These are phyloP conservation scores for Entomyzon cyanotis DNA, from an alignment of 2,113 vertebrate genomes.

Conservation along the genomic window DNA sequence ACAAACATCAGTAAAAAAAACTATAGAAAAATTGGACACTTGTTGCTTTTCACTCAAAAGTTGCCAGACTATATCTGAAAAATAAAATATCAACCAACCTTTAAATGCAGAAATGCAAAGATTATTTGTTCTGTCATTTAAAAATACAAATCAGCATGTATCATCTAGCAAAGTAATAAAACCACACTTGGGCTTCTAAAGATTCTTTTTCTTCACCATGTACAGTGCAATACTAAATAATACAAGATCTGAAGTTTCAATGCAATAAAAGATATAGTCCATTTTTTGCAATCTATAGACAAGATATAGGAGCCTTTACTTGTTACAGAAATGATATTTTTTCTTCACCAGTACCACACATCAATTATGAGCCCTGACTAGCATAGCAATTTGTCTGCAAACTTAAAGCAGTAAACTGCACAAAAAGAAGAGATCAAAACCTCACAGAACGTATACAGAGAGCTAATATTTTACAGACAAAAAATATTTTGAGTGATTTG, in stretches of 20 bases:
- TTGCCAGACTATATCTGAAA: not conserved
- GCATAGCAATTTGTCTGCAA: constrained; percentile 39
- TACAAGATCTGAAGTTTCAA: not conserved
- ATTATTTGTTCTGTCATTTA: not conserved
- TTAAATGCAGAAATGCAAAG: not conserved
- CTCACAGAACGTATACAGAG: not conserved
- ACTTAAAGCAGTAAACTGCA: constrained; percentile 3
- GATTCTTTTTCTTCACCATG: not conserved
- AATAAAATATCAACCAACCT: not conserved
- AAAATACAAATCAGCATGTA: not conserved
- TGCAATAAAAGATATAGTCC: not conserved
- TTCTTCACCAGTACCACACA: constrained; percentile 23
- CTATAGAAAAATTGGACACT: constrained; percentile 15
- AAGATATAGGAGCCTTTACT: not conserved
- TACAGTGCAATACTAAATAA: not conserved
- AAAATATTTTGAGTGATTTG: constrained; percentile 32
- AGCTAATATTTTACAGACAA: constrained; percentile 41
- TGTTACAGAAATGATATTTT: constrained; percentile 15
- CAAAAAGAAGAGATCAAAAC: constrained; percentile 24
- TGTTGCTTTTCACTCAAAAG: constrained; percentile 8
- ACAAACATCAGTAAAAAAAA: not conserved
- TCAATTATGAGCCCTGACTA: constrained; percentile 31
- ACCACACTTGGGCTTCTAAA: not conserved
- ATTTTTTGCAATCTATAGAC: not conserved
- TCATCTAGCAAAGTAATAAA: not conserved